phyloP scores from a whole-genome alignment of 2,797 vertebrate genomes.

The Arrhamphus sclerolepis region DNA sequence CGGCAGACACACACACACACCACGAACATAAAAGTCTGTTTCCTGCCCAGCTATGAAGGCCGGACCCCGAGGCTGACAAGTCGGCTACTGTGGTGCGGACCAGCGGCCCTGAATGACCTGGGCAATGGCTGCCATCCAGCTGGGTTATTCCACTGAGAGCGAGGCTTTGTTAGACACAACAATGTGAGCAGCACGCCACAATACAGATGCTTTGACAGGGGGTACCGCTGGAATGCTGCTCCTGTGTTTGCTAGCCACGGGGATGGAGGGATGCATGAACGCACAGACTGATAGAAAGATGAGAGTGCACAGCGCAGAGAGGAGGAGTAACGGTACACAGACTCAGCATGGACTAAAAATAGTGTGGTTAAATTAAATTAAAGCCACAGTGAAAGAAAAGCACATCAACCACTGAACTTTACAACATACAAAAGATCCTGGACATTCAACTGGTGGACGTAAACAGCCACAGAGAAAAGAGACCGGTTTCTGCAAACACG shows the following conservation, averaged over 20 bases:
- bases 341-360: neutral
- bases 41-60: slow-evolving; percentile 45
- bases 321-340: neutral
- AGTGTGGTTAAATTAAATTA: slow-evolving; percentile 1
- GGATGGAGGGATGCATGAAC: slow-evolving; percentile 17
- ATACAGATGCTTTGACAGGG: slow-evolving; percentile 68
- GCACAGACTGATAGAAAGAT: slow-evolving; percentile 15
- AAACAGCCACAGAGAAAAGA: too few species aligned
- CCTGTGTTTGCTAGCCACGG: slow-evolving; percentile 40
- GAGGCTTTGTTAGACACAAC: slow-evolving; percentile 74
- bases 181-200: slow-evolving; percentile 72
- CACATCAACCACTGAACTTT: neutral
- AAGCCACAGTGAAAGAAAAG: neutral
- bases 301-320: neutral
- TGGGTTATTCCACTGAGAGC: slow-evolving; percentile 69
- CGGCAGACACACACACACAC: slow-evolving; percentile 24
- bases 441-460: too few species aligned
- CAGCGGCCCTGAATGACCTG: slow-evolving; percentile 64
- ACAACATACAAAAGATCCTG: neutral
- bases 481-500: neutral
- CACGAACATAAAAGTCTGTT: slow-evolving; percentile 16
- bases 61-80: slow-evolving; percentile 24
- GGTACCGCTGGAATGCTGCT: slow-evolving; percentile 67
- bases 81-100: slow-evolving; percentile 51
- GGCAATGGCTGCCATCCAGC: slow-evolving; percentile 60